Conservation (phyloP, 2,797 vertebrate genomes). For the Cuniculus paca region DNA sequence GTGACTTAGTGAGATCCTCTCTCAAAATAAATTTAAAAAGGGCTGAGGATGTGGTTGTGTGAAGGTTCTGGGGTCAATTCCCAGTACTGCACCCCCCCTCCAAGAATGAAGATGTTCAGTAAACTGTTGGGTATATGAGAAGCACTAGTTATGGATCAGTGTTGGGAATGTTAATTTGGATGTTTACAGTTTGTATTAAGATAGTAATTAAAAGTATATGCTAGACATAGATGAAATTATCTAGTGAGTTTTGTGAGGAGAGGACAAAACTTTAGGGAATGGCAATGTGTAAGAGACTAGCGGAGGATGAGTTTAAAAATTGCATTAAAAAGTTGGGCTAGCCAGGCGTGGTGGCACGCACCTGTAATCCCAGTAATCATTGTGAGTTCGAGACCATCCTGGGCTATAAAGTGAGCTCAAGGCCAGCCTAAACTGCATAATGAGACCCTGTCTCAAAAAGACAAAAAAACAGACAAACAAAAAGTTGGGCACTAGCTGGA, state of each 20-base stretch:
- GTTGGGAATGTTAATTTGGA: background rate
- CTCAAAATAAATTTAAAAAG: background rate
- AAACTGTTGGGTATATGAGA: background rate
- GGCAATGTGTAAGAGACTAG: background rate
- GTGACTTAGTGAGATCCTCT: background rate
- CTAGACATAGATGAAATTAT: background rate
- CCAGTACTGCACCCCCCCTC: background rate
- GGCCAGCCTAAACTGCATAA: too few species aligned
- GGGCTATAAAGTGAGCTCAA: too few species aligned
- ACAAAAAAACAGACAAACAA: too few species aligned
- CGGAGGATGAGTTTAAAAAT: background rate
- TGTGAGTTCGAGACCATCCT: too few species aligned
- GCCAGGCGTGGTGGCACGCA: too few species aligned
- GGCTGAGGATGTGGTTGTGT: background rate
- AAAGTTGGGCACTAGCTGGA: background rate
- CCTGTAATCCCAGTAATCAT: too few species aligned
- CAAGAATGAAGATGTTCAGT: background rate
- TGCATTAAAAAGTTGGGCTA: background rate
- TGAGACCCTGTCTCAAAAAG: too few species aligned
- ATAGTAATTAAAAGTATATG: background rate
- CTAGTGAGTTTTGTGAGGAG: background rate
- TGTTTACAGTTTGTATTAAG: background rate
- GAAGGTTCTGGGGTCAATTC: background rate
- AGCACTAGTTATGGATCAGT: background rate
- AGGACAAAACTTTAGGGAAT: background rate